Evolutionary conservation across 2,113 vertebrate genomes (phyloP), one percentile per base, ranked within the genome.

Genomic region (Pygoscelis adeliae): DNA sequence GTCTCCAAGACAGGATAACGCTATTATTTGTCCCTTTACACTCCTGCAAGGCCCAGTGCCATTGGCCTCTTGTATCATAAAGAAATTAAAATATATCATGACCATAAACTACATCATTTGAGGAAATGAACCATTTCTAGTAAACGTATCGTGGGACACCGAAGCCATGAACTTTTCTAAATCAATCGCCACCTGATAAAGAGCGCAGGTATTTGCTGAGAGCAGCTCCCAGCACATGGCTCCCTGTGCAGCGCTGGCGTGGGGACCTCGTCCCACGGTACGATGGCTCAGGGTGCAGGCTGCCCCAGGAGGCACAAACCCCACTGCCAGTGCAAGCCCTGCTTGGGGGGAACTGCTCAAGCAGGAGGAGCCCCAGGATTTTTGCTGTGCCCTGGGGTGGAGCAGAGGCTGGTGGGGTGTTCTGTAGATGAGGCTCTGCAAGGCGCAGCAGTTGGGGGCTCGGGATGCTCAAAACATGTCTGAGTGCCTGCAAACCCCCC

Each of bases 41-140:
- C 62, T 91, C 78, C 94, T 88, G 78, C 65, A 96, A 91, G 63
- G 38, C 87, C n/a, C 6, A 1, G 65, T 92, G 86, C 81, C 87
- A 83, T 92, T 95, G 91, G 77, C 92, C 42, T 95, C 71, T 73
- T 92, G 63, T 87, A 76, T 80, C 94, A 96, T 98, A 98, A 97
- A 97, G 95, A 94, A 88, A 97, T 98, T 97, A 97, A 97, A 97
- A 88, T 97, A 95, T 96, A 97, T 96, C 97, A 87, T 96, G 95
- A 96, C 74, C 90, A 97, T 98, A 98, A 97, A 98, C 46, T 12
- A 38, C 87, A 93, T 95, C 89, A 88, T 86, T 95, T 93, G 82
- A 97, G 96, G 96, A 97, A 97, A 97, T 38, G 36, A 96, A 83
- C 88, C 38, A 62, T 88, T 90, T 89, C 63, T 90, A 79, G 61